Conservation (phyloP, 1,140 invertebrate species). For the Drosophila orosa region DNA sequence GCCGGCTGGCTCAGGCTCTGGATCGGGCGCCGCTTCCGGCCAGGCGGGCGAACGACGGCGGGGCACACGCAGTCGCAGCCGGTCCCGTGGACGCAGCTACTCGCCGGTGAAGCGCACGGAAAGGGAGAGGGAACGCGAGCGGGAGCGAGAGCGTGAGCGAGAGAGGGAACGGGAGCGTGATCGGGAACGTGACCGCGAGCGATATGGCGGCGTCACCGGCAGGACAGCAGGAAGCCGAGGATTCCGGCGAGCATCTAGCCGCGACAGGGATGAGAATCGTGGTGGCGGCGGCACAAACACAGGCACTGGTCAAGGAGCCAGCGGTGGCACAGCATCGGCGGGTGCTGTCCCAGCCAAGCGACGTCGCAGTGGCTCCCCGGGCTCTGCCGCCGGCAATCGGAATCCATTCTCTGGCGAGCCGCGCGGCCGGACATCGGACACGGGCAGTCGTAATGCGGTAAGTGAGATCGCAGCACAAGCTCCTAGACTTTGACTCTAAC, state of each 20-base stretch:
- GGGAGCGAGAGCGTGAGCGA: slow-evolving; percentile 62
- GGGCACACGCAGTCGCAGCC: slow-evolving; percentile 68
- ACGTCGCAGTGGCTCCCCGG: slow-evolving; percentile 73
- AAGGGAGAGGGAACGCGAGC: slow-evolving; percentile 56
- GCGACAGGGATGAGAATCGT: slow-evolving; percentile 65
- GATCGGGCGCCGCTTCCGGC: slow-evolving; percentile 17
- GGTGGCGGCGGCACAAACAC: slow-evolving; percentile 27
- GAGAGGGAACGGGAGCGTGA: slow-evolving; percentile 73
- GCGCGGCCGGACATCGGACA: slow-evolving; percentile 46
- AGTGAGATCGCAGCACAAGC: slow-evolving; percentile 2
- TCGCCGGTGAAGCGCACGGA: slow-evolving; percentile 72
- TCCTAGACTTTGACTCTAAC: neutral
- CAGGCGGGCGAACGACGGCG: slow-evolving; percentile 45
- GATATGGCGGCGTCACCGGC: slow-evolving; percentile 41
- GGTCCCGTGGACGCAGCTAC: slow-evolving; percentile 80
- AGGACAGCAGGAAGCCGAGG: slow-evolving; percentile 31
- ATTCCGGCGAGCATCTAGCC: slow-evolving; percentile 55
- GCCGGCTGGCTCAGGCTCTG: slow-evolving; percentile 26
- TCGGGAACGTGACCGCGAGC: slow-evolving; percentile 64
- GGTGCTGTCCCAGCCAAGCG: slow-evolving; percentile 60
- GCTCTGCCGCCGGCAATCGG: slow-evolving; percentile 11
- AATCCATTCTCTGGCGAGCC: slow-evolving; percentile 72
- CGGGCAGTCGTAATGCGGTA: slow-evolving; percentile 61
- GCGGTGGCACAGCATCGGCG: neutral
- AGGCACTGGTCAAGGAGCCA: slow-evolving; percentile 21